Evolutionary conservation across 2,113 vertebrate species (phyloP), one percentile per base, ranked within the genome.

Genomic region (Tenrec ecaudatus): DNA sequence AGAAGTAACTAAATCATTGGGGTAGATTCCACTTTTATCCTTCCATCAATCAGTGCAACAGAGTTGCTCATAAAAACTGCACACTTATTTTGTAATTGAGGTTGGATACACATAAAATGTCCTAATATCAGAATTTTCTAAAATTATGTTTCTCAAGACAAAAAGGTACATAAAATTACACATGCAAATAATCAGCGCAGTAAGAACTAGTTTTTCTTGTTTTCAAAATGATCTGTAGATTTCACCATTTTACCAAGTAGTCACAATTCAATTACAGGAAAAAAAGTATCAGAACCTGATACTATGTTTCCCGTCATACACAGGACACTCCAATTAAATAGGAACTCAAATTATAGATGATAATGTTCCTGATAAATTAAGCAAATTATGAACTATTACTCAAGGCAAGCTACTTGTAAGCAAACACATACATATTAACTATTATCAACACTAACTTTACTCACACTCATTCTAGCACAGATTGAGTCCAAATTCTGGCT

Each of bases 151-250:
- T 89, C 36, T 86, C 76, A 62, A 86, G 58, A 57, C 57, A 82
- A 88, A 68, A 78, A 31, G 10, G 62, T 88, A 64, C 77, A 62
- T 69, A 79, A 80, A 91, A 66, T 79, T 47, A 94, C n/a, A 27
- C 12, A 29, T 58, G n/a, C 43, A 86, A 91, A 84, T 80, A 83
- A 87, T 76, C 66, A 93, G 40, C 33, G 88, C 23, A 79, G 17
- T 33, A 12, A 93, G 88, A 93, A 84, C 9, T 43, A 33, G 82
- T 43, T 87, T 93, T 75, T 40, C 40, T 23, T 84, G 20, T 92
- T 71, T 94, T 94, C 36, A 86, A 9, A 31, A 36, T 43, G 22
- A 91, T 73, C 69, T 94, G 7, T 93, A 69, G 91, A 86, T 86
- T 66, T 94, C 38, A 78, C 19, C 90, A 53, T 82, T 20, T 73